phyloP scores from a whole-genome alignment of 2,888 invertebrate genomes.

The Bombyx huttoni region DNA sequence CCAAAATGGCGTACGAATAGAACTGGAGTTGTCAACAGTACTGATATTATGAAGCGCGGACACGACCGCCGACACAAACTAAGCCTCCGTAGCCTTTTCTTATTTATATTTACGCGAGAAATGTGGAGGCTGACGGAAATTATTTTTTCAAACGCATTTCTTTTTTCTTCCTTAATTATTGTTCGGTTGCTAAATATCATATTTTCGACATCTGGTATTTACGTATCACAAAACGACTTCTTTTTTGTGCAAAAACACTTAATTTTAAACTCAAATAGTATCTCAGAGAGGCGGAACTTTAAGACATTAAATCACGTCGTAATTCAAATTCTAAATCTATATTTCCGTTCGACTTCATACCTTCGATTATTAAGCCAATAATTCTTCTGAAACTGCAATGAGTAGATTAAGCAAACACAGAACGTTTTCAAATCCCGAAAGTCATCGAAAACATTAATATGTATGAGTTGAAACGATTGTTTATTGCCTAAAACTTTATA shows the following conservation, averaged over 20 bases:
- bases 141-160: conserved; percentile 13
- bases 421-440: conserved; percentile 20
- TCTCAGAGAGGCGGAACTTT: no score
- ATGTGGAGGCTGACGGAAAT: conserved; percentile 41
- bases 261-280: no score
- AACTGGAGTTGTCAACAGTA: conserved; percentile 44
- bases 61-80: conserved; percentile 50
- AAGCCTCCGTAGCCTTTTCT: conserved; percentile 46
- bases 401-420: conserved; percentile 27
- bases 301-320: no score
- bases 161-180: conserved; percentile 21
- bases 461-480: conserved; percentile 32
- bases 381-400: conserved; percentile 13
- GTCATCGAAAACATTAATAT: conserved; percentile 43
- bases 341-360: neutral
- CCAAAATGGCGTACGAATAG: conserved; percentile 50
- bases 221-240: neutral
- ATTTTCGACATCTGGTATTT: neutral
- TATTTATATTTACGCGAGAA: conserved; percentile 43
- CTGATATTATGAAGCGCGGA: conserved; percentile 55
- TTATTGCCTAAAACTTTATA: conserved; percentile 22
- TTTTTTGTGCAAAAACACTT: no score
- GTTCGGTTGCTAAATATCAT: conserved; percentile 7
- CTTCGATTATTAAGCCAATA: conserved; percentile 14
- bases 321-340: neutral